Conservation (phyloP, 2,888 invertebrate genomes). For the Adelphocoris suturalis region DNA sequence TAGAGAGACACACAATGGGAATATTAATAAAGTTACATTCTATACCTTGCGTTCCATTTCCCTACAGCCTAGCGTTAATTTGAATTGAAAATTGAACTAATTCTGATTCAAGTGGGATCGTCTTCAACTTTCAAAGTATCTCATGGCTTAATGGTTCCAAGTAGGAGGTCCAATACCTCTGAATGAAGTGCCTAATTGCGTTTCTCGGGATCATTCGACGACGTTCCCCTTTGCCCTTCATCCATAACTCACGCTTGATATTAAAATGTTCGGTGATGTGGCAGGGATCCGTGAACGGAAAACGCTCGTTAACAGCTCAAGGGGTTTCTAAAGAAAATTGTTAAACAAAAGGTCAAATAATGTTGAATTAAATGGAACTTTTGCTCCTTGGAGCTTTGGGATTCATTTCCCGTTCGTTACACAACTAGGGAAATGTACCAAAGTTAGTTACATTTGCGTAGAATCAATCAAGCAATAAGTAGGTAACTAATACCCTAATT, state of each 20-base stretch:
- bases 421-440: too few species aligned
- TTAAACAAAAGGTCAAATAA: neutral
- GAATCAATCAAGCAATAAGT: too few species aligned
- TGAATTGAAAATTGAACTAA: slow-evolving; percentile 72
- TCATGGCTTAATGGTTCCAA: slow-evolving; percentile 68
- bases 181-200: slow-evolving; percentile 71
- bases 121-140: slow-evolving; percentile 70
- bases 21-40: slow-evolving; percentile 75
- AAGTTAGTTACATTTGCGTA: too few species aligned
- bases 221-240: slow-evolving; percentile 42
- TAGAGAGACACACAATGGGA: slow-evolving; percentile 73
- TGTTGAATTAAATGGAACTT: too few species aligned
- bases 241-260: slow-evolving; percentile 66
- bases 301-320: slow-evolving; percentile 23
- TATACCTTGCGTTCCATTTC: slow-evolving; percentile 71
- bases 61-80: slow-evolving; percentile 70
- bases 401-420: too few species aligned
- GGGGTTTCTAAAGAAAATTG: neutral
- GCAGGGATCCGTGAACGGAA: slow-evolving; percentile 47
- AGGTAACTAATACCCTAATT: too few species aligned
- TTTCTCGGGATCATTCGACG: slow-evolving; percentile 64
- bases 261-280: slow-evolving; percentile 67
- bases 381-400: too few species aligned
- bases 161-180: slow-evolving; percentile 68
- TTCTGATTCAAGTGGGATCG: slow-evolving; percentile 70